A percentile compares a stretch with the other conserved stretches of the same genome.
phyloP scores from a whole-genome alignment of 2,113 vertebrate genomes.

The Anoplopoma fimbria region DNA sequence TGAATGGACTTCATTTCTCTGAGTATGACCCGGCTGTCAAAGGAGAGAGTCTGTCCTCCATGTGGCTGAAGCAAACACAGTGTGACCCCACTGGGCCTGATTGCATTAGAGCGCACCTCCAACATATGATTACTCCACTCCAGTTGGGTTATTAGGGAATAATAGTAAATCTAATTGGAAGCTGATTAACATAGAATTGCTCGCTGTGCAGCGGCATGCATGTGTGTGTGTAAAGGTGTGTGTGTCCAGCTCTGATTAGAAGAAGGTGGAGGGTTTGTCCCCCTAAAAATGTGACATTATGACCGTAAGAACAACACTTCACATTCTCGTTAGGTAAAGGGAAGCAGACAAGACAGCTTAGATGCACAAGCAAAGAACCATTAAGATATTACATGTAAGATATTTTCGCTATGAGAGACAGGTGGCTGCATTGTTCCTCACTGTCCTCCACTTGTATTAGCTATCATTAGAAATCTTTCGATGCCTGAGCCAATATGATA shows the following conservation, averaged over 20 bases:
- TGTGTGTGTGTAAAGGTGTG: neutral
- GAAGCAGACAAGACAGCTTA: neutral
- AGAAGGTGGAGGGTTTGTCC: slow-evolving; percentile 21
- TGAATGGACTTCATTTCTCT: slow-evolving; percentile 6
- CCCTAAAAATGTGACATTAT: slow-evolving; percentile 26
- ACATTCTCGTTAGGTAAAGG: neutral
- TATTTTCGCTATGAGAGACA: neutral
- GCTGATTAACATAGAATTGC: slow-evolving; percentile 70
- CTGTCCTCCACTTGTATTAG: neutral
- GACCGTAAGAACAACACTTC: neutral
- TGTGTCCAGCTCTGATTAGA: slow-evolving; percentile 37
- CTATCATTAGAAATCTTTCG: too few relatives aligned
- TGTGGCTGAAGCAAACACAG: slow-evolving; percentile 68
- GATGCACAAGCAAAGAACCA: neutral
- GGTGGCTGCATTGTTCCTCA: neutral
- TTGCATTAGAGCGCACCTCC: slow-evolving; percentile 61
- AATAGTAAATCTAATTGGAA: slow-evolving; percentile 78
- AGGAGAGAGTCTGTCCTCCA: slow-evolving; percentile 15
- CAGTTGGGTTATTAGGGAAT: slow-evolving; percentile 75
- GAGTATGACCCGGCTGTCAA: neutral
- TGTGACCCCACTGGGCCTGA: slow-evolving; percentile 67
- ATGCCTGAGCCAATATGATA: neutral
- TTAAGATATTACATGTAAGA: neutral
- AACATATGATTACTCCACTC: slow-evolving; percentile 71
- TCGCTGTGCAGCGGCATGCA: neutral